Conservation (phyloP, 1,140 invertebrate species). For the Drosophila carrolli region DNA sequence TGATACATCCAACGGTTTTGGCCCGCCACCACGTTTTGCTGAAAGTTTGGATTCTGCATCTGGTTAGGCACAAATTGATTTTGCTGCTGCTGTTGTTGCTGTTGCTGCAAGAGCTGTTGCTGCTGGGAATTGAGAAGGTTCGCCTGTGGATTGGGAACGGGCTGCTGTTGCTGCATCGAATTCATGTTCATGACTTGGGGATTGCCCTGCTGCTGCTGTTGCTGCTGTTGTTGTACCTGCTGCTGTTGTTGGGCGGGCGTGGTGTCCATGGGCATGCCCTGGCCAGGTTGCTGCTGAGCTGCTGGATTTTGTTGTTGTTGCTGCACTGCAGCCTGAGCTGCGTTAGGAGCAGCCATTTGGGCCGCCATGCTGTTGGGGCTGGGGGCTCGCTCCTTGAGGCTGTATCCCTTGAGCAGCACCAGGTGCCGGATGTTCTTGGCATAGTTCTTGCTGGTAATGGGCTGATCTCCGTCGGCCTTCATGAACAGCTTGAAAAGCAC, state of each 20-base stretch:
- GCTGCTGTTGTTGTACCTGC: constrained; percentile 45
- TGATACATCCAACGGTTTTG: constrained; percentile 80
- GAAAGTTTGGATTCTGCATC: constrained; percentile 77
- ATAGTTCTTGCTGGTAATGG: constrained; percentile 94
- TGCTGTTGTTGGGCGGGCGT: constrained; percentile 57
- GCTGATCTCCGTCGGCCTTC: constrained; percentile 93
- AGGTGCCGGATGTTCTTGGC: constrained; percentile 94
- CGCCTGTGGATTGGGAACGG: constrained; percentile 36
- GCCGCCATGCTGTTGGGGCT: constrained; percentile 87
- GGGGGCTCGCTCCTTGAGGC: constrained; percentile 91
- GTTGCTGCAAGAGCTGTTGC: constrained; percentile 69
- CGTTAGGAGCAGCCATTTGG: constrained; percentile 57
- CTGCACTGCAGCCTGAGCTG: constrained; percentile 18
- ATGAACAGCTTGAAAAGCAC: constrained; percentile 91
- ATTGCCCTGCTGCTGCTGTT: constrained; percentile 15
- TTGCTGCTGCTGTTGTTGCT: constrained; percentile 58
- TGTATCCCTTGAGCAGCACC: constrained; percentile 91
- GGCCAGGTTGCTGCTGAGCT: constrained; percentile 49
- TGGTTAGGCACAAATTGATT: constrained; percentile 73
- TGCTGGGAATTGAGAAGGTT: constrained; percentile 69
- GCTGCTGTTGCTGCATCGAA: constrained; percentile 51
- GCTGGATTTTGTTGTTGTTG: constrained; percentile 43
- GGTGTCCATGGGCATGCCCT: constrained; percentile 56
- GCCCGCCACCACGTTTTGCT: constrained; percentile 61
- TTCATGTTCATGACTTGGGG: constrained; percentile 67